phyloP scores from a whole-genome alignment of 1,140 invertebrate genomes.

The Trinorchestia longiramus region DNA sequence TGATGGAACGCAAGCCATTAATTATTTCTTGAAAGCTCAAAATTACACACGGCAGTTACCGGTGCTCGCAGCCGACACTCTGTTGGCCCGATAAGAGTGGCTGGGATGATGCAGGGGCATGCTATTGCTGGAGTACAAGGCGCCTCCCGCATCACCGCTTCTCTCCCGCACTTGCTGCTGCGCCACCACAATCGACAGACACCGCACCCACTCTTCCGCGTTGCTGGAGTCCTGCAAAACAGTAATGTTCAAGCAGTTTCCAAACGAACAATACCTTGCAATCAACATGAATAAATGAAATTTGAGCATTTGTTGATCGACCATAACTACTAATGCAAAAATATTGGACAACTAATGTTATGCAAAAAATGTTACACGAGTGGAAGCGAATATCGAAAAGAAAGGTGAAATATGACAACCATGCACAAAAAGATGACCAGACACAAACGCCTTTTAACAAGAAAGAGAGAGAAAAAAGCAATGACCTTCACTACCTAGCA shows the following conservation, averaged over 20 bases:
- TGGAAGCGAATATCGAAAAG: too few relatives aligned
- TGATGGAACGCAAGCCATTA: neutral
- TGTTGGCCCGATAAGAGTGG: slow-evolving; percentile 57
- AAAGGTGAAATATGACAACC: too few relatives aligned
- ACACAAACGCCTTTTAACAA: neutral
- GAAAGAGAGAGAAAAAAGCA: neutral
- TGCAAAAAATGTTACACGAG: too few relatives aligned
- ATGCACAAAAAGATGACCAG: too few relatives aligned
- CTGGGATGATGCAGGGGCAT: slow-evolving; percentile 61
- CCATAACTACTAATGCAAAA: neutral
- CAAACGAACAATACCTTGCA: too few relatives aligned
- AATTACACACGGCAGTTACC: neutral
- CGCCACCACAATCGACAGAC: slow-evolving; percentile 87
- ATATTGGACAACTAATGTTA: too few relatives aligned
- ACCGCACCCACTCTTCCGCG: slow-evolving; percentile 94
- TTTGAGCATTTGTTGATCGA: neutral
- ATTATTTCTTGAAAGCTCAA: neutral
- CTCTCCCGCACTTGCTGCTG: slow-evolving; percentile 71
- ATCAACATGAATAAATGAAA: neutral
- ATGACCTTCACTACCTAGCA: neutral
- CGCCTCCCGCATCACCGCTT: slow-evolving; percentile 47
- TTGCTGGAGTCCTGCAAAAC: slow-evolving; percentile 83
- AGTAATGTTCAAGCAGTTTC: neutral
- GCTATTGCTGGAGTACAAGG: slow-evolving; percentile 62
- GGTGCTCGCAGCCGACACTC: slow-evolving; percentile 1